These are phyloP conservation scores for Leucozona laternaria DNA, from an alignment of 2,888 invertebrate species.

Conservation along the genomic window DNA sequence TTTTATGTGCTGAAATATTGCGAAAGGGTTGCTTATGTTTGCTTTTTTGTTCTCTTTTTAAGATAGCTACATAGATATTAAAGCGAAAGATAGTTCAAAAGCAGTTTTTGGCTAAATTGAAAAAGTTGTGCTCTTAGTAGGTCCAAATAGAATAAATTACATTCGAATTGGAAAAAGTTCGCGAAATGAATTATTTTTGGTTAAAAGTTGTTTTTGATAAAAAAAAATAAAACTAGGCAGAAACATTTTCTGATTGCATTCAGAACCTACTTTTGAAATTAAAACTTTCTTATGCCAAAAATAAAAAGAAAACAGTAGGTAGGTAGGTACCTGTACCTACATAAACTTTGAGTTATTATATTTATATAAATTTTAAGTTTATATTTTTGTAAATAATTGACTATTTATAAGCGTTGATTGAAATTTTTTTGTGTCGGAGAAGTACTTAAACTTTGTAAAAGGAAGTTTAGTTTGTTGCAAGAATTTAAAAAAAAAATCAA, in stretches of 20 bases:
- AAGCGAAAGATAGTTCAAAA: neutral
- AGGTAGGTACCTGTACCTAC: too few species aligned
- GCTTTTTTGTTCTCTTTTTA: neutral
- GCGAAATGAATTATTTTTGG: neutral
- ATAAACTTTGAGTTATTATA: neutral
- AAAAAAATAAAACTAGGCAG: neutral
- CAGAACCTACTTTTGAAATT: neutral
- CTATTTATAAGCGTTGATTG: too few species aligned
- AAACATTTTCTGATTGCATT: neutral
- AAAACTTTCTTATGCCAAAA: neutral
- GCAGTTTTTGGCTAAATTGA: conserved; percentile 11
- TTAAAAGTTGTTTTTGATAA: neutral
- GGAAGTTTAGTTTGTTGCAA: too few species aligned
- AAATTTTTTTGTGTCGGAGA: too few species aligned
- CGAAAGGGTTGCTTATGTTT: neutral
- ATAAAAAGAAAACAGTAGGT: neutral
- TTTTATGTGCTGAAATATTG: neutral
- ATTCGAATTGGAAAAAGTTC: neutral
- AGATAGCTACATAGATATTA: neutral
- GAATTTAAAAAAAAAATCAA: too few species aligned
- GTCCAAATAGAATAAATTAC: neutral
- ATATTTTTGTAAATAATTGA: too few species aligned
- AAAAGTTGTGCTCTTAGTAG: conserved; percentile 20
- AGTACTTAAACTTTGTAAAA: too few species aligned
- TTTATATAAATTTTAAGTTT: too few species aligned